Base-by-base conservation (phyloP, 1,140 invertebrate genomes). In the Marisa cornuarietis region DNA sequence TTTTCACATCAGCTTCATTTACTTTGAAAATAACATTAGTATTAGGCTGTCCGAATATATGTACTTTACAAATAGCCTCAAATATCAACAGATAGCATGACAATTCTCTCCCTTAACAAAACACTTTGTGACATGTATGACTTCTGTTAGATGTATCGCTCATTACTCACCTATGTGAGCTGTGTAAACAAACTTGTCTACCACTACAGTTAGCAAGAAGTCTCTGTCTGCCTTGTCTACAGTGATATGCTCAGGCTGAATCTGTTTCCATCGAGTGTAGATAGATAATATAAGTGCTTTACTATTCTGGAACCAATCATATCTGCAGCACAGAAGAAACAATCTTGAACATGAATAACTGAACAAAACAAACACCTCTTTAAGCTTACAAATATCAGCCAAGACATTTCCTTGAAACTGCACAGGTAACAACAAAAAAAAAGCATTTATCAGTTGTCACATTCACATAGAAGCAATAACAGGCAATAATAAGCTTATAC, bases 221-320 rank as follows among this genome's bases (percentile, higher is more conserved):
- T 85, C 83, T 54, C 75, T 81, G 18, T 80, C 87, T 22, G 76
- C 85, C 66, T 82, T 84, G 52, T 87, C 83, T 69, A 89, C 86
- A 13, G 84, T 82, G 11, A 88, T 82, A 81, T 84, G 73, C 22
- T 90, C 87, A 49, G 74, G 78, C 13, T 72, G 83, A 76, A 91
- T 84, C 22, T 86, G 79, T 74, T 86, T 85, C 84, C 86, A 89
- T 75, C 87, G 88, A 6, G 88, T 90, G 78, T 91, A 91, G 26
- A 91, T 85, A 18, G 88, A 87, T n/a, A 92, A 63, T 11, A 86
- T 90, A 20, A 91, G 83, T 18, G 83, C 78, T 8, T 83, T 84
- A 18, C 82, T 79, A 58, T 81, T 91, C 79, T 92, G 90, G 79
- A 88, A 91, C 90, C 91, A 91, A 71, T 91, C 90, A 81, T 88